Evolutionary conservation across 1,140 invertebrate genomes (phyloP).

Genomic region (Lasaia peninsularis): DNA sequence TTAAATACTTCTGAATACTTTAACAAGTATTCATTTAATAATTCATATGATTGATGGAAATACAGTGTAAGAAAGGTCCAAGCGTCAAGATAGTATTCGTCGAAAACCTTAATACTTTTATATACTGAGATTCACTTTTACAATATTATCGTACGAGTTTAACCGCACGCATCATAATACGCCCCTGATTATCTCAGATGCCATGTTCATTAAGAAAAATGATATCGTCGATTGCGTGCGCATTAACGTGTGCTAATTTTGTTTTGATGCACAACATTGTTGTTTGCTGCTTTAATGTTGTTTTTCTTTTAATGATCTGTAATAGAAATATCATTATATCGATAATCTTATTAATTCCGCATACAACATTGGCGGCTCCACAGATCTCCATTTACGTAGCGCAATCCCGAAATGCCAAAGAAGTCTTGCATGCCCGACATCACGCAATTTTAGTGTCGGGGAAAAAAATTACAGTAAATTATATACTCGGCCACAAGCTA

Average conservation of each 20-base stretch:
- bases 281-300: not conserved
- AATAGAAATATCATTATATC: conserved; percentile 3
- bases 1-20: too few relatives aligned
- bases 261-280: not conserved
- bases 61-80: too few relatives aligned
- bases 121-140: too few relatives aligned
- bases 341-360: conserved; percentile 1
- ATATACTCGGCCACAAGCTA: conserved; percentile 29
- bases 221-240: too few relatives aligned
- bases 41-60: too few relatives aligned
- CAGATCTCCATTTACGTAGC: conserved; percentile 3
- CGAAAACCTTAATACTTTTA: too few relatives aligned
- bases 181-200: too few relatives aligned
- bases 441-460: conserved; percentile 24
- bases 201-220: too few relatives aligned
- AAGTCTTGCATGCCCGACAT: conserved; percentile 22
- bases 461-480: conserved; percentile 31
- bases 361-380: not conserved
- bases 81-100: too few relatives aligned
- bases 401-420: conserved; percentile 17
- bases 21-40: too few relatives aligned
- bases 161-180: too few relatives aligned
- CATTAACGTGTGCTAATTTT: not conserved
- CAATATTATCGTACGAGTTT: too few relatives aligned
- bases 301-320: not conserved